Evolutionary conservation across 2,113 vertebrate species (phyloP).

Genomic region (Cairina moschata): DNA sequence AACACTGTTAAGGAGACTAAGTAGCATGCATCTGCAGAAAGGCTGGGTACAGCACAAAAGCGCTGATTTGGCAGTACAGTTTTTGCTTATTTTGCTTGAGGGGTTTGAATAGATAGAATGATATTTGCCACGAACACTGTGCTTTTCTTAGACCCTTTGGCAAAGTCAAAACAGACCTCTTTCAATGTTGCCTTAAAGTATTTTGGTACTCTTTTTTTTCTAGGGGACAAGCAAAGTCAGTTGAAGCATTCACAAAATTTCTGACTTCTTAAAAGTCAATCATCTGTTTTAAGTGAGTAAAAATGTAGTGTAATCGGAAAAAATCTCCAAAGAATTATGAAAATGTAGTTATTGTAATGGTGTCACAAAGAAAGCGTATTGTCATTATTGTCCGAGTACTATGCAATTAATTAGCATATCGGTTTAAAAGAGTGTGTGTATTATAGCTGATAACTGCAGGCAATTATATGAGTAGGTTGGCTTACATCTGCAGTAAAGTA

Average conservation of each 20-base stretch:
- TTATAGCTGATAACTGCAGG: not conserved
- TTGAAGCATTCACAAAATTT: not conserved
- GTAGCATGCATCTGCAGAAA: not conserved
- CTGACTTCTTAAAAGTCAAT: not conserved
- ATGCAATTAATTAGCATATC: not conserved
- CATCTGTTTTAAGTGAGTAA: not conserved
- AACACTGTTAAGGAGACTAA: not conserved
- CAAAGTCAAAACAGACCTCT: not conserved
- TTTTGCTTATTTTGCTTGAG: not conserved
- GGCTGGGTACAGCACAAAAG: not conserved
- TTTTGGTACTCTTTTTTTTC: not conserved
- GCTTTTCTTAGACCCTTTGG: not conserved
- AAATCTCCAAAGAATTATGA: not conserved
- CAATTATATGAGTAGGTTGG: not conserved
- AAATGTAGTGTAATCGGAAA: not conserved
- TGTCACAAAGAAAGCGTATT: not conserved
- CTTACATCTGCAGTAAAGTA: not conserved
- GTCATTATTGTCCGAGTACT: not conserved
- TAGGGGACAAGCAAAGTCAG: not conserved
- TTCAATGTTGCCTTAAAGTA: not conserved
- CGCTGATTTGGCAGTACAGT: not conserved
- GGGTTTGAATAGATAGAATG: not conserved
- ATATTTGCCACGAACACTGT: not conserved
- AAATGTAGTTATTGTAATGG: not conserved
- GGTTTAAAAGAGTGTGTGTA: not conserved